Evolutionary conservation across 1,140 invertebrate species (phyloP).

Genomic region (Drosophila azteca): DNA sequence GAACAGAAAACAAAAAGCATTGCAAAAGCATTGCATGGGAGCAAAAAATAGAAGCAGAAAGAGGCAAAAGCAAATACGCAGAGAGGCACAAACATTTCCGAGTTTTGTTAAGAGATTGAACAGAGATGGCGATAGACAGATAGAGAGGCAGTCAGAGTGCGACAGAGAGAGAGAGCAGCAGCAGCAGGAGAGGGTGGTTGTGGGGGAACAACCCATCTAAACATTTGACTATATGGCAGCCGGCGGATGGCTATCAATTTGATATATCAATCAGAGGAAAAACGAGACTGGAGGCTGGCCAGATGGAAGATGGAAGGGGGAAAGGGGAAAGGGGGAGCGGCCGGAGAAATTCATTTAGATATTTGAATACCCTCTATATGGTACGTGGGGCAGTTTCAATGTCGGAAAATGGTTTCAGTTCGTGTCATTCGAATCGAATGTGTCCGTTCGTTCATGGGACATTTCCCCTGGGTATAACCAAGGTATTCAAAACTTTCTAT

Average conservation of each 20-base stretch:
- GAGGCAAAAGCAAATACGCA: conserved; percentile 24
- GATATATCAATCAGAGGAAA: conserved; percentile 74
- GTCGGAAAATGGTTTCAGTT: no score
- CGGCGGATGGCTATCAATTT: conserved; percentile 67
- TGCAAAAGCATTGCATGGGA: conserved; percentile 1
- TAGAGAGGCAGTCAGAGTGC: neutral
- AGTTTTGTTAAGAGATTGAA: conserved; percentile 37
- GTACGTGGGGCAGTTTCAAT: no score
- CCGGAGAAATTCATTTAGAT: conserved; percentile 27
- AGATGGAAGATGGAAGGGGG: neutral
- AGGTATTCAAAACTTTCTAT: no score
- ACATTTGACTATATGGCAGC: conserved; percentile 38
- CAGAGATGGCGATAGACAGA: conserved; percentile 29
- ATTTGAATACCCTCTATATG: neutral
- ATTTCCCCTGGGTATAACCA: no score
- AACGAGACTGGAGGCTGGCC: conserved; percentile 3
- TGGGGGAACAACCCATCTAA: conserved; percentile 13
- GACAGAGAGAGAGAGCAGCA: conserved; percentile 11
- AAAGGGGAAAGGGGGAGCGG: neutral
- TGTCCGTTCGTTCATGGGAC: no score
- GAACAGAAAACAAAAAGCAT: conserved; percentile 8
- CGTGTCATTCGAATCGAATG: no score
- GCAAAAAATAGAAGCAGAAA: neutral
- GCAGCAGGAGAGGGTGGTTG: no score
- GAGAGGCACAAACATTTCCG: conserved; percentile 39